A percentile compares a stretch with the other conserved stretches of the same genome.
phyloP scores from a whole-genome alignment of 2,113 vertebrate genomes.

The Halichoerus grypus region DNA sequence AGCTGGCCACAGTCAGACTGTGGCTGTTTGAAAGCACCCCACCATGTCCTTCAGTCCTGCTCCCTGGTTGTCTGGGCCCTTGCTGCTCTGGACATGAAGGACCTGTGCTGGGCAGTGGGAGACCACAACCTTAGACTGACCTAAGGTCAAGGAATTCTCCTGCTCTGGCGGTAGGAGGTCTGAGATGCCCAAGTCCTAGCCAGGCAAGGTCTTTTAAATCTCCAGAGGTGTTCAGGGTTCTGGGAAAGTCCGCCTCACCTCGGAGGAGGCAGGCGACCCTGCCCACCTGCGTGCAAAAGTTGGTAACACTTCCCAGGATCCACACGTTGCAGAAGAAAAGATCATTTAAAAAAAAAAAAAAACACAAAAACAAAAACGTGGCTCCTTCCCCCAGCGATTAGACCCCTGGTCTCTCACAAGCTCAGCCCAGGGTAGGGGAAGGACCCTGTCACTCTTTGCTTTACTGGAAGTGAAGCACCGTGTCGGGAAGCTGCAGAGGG shows the following conservation, averaged over 20 bases:
- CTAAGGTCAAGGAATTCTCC: background rate
- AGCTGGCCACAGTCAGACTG: accelerated
- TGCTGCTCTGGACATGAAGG: accelerated
- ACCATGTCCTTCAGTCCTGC: background rate
- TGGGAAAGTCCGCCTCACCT: background rate
- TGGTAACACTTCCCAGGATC: background rate
- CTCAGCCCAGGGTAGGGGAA: no score
- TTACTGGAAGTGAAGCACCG: conserved; percentile 88
- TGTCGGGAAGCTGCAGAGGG: conserved; percentile 91
- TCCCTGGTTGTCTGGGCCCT: background rate
- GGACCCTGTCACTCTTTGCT: accelerated
- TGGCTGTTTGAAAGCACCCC: background rate
- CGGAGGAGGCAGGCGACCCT: accelerated
- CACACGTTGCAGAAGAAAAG: background rate
- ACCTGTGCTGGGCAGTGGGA: background rate
- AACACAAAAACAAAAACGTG: background rate
- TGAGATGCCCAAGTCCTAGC: background rate
- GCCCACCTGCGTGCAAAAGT: background rate
- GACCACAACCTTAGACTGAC: background rate
- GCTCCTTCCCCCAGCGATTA: background rate
- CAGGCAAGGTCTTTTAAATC: background rate
- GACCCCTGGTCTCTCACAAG: background rate
- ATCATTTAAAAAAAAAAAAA: background rate
- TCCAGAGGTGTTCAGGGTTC: background rate
- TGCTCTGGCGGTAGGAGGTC: accelerated